phyloP scores from a whole-genome alignment of 1,140 invertebrate species.

The Penaeus indicus region DNA sequence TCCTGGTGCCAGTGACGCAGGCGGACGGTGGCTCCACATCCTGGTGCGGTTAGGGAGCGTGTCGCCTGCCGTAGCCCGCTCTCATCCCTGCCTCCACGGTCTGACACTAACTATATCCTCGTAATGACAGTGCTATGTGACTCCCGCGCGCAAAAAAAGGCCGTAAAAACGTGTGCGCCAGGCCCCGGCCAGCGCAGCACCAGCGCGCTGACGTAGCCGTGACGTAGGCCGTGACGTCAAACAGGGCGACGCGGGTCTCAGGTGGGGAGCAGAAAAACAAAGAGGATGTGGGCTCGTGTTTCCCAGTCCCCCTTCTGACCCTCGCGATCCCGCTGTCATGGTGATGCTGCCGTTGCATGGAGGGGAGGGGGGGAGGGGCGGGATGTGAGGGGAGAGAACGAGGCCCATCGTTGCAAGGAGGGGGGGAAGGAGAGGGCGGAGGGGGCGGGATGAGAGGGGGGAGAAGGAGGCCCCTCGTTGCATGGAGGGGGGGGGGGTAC shows the following conservation, averaged over 20 bases:
- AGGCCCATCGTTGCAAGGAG: too few species aligned
- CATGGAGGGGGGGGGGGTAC: too few species aligned
- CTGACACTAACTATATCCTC: constrained; percentile 59
- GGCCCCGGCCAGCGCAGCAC: constrained; percentile 20
- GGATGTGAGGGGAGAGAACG: too few species aligned
- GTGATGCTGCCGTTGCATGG: too few species aligned
- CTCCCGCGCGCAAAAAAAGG: constrained; percentile 37
- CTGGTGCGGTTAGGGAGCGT: constrained; percentile 11
- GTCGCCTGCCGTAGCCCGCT: neutral
- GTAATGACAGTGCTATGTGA: constrained; percentile 60
- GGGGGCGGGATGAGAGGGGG: too few species aligned
- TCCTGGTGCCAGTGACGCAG: constrained; percentile 31
- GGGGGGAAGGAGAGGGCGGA: too few species aligned
- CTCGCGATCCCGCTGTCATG: too few species aligned
- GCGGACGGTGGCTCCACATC: constrained; percentile 32
- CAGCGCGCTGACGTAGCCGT: constrained; percentile 52
- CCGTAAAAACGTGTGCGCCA: constrained; percentile 37
- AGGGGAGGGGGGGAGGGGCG: too few species aligned
- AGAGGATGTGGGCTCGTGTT: constrained; percentile 51
- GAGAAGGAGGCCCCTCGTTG: too few species aligned
- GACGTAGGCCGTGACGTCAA: constrained; percentile 49
- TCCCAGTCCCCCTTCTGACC: neutral
- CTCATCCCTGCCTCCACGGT: neutral
- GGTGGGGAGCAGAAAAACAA: constrained; percentile 48
- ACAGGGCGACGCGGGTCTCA: constrained; percentile 23